These are phyloP conservation scores for Pithys albifrons DNA, from an alignment of 2,113 vertebrate genomes.

Conservation along the genomic window DNA sequence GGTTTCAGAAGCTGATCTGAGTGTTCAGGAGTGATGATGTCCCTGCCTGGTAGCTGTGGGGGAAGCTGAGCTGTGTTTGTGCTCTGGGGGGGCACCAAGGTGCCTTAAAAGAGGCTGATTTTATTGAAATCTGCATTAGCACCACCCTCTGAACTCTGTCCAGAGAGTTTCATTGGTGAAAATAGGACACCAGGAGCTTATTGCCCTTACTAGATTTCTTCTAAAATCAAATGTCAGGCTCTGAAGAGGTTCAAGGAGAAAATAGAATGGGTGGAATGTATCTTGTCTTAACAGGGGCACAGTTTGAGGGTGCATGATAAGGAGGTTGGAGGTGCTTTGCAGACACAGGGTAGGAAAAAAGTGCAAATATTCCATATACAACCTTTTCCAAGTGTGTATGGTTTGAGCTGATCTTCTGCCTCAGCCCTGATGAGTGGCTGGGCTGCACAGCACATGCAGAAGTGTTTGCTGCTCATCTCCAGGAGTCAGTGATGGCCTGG, in stretches of 20 bases:
- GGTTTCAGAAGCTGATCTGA: neutral
- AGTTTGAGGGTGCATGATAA: neutral
- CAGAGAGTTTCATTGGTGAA: neutral
- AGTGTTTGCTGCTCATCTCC: neutral
- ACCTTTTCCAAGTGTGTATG: neutral
- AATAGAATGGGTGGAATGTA: neutral
- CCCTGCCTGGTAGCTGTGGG: neutral
- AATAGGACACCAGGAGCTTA: neutral
- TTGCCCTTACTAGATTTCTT: neutral
- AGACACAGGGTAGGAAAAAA: neutral
- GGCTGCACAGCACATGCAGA: rapidly evolving
- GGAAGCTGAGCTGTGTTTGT: neutral
- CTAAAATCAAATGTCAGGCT: neutral
- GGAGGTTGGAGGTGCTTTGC: neutral
- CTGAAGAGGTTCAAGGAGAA: neutral
- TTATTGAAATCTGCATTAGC: neutral
- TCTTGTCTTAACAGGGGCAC: neutral
- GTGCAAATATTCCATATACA: neutral
- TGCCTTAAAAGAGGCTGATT: neutral
- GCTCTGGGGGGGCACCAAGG: neutral
- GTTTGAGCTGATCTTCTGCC: neutral
- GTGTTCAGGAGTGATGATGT: neutral
- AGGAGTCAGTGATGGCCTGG: neutral
- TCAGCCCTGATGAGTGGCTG: neutral
- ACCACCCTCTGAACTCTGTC: neutral